A percentile compares a stretch with the other conserved stretches of the same genome.
Conservation (phyloP, 2,888 invertebrate species). For the Drosophila anomalata region DNA sequence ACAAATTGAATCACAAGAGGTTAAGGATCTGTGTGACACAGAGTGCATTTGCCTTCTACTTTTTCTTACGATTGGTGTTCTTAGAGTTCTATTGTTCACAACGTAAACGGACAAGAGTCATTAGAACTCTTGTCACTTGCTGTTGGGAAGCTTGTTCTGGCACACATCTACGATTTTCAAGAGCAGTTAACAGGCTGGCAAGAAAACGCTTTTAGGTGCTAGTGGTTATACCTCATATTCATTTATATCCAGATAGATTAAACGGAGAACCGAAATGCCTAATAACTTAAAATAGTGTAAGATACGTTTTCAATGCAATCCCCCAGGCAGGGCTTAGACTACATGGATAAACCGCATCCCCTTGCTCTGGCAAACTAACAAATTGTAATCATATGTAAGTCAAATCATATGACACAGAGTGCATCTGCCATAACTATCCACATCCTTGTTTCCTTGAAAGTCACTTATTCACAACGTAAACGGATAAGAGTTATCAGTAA, state of each 20-base stretch:
- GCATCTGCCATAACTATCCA: constrained; percentile 55
- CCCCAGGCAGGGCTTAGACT: constrained; percentile 11
- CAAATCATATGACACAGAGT: constrained; percentile 65
- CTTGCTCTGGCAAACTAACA: constrained; percentile 69
- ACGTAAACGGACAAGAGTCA: constrained; percentile 39
- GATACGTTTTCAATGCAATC: constrained; percentile 57
- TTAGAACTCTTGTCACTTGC: constrained; percentile 53
- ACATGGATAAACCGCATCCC: constrained; percentile 66
- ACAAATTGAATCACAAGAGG: constrained; percentile 71
- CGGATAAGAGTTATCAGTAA: constrained; percentile 26
- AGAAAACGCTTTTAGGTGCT: constrained; percentile 72
- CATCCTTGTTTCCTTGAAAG: constrained; percentile 27
- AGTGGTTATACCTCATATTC: neutral
- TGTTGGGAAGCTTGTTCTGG: constrained; percentile 51
- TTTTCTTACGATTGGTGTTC: neutral
- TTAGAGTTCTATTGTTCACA: neutral
- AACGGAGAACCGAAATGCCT: neutral
- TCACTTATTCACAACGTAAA: constrained; percentile 43
- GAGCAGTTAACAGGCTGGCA: constrained; percentile 51
- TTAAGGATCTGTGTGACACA: constrained; percentile 60
- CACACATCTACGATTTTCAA: constrained; percentile 72
- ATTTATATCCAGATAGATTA: no score
- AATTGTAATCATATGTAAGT: constrained; percentile 66
- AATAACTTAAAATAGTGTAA: neutral
- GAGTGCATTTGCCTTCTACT: constrained; percentile 62